A percentile compares a stretch with the other conserved stretches of the same genome.
Evolutionary conservation across 2,113 vertebrate genomes (phyloP).

Genomic region (Lanius ludovicianus): DNA sequence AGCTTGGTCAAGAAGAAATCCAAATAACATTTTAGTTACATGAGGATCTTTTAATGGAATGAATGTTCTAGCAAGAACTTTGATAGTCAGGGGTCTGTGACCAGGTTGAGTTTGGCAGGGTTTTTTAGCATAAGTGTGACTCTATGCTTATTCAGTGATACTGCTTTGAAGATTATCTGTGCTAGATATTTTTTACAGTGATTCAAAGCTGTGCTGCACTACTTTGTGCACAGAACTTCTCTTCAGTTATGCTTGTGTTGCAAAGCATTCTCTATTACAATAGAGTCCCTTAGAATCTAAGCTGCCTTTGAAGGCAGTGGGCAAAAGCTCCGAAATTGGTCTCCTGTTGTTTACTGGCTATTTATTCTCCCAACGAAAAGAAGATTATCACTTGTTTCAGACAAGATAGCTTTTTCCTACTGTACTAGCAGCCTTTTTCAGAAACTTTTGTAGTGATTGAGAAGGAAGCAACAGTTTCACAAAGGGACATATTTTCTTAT

Average conservation of each 20-base stretch:
- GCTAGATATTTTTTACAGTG: not conserved
- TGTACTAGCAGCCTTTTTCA: not conserved
- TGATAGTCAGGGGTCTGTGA: not conserved
- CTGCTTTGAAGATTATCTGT: not conserved
- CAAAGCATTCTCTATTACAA: not conserved
- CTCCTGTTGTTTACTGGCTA: not conserved
- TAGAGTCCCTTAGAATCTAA: not conserved
- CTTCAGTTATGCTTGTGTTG: not conserved
- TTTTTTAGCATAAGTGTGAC: not conserved
- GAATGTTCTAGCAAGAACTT: not conserved
- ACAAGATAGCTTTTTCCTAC: not conserved
- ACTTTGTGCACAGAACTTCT: not conserved
- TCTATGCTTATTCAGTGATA: not conserved
- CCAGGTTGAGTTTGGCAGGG: not conserved
- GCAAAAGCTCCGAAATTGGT: not conserved
- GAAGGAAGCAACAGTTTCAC: not conserved
- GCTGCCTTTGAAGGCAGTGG: not conserved
- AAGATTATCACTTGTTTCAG: not conserved
- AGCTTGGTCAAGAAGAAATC: not conserved
- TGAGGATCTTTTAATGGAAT: not conserved
- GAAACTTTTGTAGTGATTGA: not conserved
- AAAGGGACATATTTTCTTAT: not conserved
- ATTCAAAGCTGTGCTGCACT: not conserved
- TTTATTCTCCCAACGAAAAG: not conserved
- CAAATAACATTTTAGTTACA: not conserved